phyloP scores from a whole-genome alignment of 2,797 vertebrate species.

The Danionella dracula region DNA sequence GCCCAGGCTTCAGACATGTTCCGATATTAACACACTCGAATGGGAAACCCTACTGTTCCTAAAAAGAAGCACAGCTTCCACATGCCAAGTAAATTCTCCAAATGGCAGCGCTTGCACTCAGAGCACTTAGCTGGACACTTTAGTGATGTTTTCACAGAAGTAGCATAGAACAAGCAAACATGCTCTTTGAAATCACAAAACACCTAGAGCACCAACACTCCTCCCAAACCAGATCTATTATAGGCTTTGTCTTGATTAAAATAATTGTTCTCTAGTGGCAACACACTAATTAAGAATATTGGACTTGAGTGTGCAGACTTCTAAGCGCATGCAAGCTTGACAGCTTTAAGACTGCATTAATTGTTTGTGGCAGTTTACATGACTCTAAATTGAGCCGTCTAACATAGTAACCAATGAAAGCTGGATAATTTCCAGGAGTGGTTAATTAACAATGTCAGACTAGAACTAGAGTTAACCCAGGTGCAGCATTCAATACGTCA shows the following conservation, averaged over 20 bases:
- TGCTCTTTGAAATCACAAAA: slow-evolving; percentile 8
- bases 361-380: slow-evolving; percentile 21
- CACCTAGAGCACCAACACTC: background rate
- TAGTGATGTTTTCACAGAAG: background rate
- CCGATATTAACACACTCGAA: no score
- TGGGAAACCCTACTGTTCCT: background rate
- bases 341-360: slow-evolving; percentile 19
- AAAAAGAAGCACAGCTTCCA: no score
- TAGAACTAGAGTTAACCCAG: background rate
- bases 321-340: slow-evolving; percentile 7
- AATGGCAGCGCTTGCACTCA: slow-evolving; percentile 2
- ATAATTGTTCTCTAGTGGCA: background rate
- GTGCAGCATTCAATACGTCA: background rate
- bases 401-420: slow-evolving; percentile 27
- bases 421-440: background rate
- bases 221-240: slow-evolving; percentile 1
- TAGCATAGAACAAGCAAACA: background rate
- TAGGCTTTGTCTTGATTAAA: slow-evolving; percentile 15
- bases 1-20: no score
- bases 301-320: slow-evolving; percentile 22
- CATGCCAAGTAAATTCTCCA: background rate
- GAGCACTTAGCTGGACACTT: background rate
- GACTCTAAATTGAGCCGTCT: slow-evolving; percentile 9
- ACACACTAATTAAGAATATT: slow-evolving; percentile 28
- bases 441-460: slow-evolving; percentile 32